Evolutionary conservation across 1,140 invertebrate genomes (phyloP).

Genomic region (Orchestia grillus): DNA sequence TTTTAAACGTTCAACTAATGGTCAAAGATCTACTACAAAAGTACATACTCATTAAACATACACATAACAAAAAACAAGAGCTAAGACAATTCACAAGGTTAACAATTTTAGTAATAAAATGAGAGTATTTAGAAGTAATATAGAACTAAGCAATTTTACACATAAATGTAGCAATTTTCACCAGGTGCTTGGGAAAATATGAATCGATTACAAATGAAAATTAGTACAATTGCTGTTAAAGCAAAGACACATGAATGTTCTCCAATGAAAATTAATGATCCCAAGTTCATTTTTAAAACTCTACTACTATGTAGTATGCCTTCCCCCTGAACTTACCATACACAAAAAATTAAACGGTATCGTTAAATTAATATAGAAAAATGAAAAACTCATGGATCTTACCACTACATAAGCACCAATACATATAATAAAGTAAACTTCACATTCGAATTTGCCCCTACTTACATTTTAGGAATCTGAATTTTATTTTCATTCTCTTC

Average conservation of each 20-base stretch:
- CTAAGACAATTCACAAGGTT: too few relatives aligned
- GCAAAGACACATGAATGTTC: background rate
- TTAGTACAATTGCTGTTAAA: background rate
- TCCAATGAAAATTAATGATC: too few relatives aligned
- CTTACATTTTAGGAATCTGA: conserved; percentile 48
- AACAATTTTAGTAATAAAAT: background rate
- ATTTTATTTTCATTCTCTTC: conserved; percentile 47
- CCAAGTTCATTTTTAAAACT: too few relatives aligned
- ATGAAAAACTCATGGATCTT: background rate
- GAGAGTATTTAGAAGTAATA: background rate
- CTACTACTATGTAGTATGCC: too few relatives aligned
- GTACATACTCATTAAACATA: too few relatives aligned
- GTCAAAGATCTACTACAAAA: background rate
- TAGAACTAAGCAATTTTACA: background rate
- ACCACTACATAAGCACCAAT: background rate
- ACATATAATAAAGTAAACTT: background rate
- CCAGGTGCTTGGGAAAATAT: background rate
- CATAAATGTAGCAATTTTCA: background rate
- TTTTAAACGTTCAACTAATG: background rate
- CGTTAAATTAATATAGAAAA: too few relatives aligned
- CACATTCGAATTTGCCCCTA: background rate
- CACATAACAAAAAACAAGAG: too few relatives aligned
- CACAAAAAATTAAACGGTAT: too few relatives aligned
- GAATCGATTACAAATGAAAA: background rate
- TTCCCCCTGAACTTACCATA: too few relatives aligned